A percentile compares a stretch with the other conserved stretches of the same genome.
These are phyloP conservation scores for Balaeniceps rex DNA, from an alignment of 2,113 vertebrate genomes.

Conservation along the genomic window DNA sequence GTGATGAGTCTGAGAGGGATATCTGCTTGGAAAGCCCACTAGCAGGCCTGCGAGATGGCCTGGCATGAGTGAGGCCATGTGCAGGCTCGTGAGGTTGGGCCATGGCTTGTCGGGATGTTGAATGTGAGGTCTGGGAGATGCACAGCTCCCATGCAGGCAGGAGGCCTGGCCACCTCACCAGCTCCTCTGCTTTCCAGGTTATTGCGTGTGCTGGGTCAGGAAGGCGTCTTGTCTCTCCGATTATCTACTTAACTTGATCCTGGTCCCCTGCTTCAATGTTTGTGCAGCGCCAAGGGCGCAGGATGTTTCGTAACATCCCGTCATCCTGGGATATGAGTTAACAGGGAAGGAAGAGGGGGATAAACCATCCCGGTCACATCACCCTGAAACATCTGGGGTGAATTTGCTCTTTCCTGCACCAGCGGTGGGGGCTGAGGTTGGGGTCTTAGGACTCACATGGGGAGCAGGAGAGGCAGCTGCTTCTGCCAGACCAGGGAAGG, in stretches of 20 bases:
- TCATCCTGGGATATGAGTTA: not conserved
- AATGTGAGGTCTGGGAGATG: not conserved
- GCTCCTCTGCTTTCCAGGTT: not conserved
- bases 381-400: not conserved
- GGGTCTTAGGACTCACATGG: no score
- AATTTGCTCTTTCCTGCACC: not conserved
- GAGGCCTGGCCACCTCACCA: not conserved
- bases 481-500: not conserved
- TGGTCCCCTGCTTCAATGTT: not conserved
- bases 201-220: fast-evolving
- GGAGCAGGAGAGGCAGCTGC: not conserved
- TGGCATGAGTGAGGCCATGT: fast-evolving
- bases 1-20: not conserved
- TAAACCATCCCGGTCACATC: not conserved
- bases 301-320: not conserved
- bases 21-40: not conserved
- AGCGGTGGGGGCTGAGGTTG: not conserved
- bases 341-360: not conserved
- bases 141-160: not conserved
- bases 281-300: not conserved
- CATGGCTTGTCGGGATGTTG: not conserved
- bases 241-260: not conserved
- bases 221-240: not conserved
- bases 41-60: not conserved
- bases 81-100: not conserved